These are phyloP conservation scores for Mizuhopecten yessoensis DNA, from an alignment of 1,140 invertebrate species.

Conservation along the genomic window DNA sequence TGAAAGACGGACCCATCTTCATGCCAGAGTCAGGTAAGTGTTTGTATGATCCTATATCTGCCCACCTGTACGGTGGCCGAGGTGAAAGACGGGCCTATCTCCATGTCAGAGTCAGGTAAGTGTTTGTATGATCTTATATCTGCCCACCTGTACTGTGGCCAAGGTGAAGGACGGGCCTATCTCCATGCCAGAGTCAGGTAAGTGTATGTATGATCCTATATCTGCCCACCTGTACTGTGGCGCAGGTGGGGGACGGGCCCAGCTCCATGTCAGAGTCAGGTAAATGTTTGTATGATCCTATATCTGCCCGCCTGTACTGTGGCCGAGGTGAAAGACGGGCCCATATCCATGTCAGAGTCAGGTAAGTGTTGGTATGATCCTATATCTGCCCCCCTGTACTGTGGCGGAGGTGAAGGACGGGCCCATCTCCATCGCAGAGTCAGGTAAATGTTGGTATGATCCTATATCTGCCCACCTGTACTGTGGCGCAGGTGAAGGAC, in stretches of 20 bases:
- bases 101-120: neutral
- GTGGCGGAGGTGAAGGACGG: neutral
- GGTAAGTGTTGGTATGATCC: neutral
- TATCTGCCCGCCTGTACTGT: neutral
- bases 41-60: neutral
- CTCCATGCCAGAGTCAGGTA: neutral
- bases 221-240: neutral
- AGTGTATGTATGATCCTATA: neutral
- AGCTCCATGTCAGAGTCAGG: neutral
- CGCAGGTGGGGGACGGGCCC: neutral
- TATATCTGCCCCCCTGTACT: neutral
- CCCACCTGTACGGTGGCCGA: neutral
- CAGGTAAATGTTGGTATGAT: neutral
- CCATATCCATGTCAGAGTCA: neutral
- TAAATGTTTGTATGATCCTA: neutral
- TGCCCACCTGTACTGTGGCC: neutral
- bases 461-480: neutral
- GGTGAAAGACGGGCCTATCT: neutral
- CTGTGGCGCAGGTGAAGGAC: neutral
- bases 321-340: neutral
- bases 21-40: neutral
- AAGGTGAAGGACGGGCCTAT: neutral
- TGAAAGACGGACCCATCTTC: neutral
- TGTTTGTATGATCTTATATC: too few species aligned
- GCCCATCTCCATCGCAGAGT: neutral